phyloP scores from a whole-genome alignment of 2,113 vertebrate species.

The Arenaria interpres region DNA sequence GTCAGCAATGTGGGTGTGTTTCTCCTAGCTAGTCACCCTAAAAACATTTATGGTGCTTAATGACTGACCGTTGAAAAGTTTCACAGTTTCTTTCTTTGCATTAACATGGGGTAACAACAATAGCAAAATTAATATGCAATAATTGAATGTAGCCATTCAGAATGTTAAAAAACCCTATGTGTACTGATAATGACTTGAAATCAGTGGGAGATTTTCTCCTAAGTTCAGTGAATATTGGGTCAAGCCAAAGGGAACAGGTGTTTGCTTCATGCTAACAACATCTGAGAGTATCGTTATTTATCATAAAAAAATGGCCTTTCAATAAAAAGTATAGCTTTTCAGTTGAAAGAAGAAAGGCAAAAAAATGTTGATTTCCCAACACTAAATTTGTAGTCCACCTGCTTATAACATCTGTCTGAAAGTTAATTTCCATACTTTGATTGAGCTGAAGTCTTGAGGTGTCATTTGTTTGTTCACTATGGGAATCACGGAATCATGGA shows the following conservation, averaged over 20 bases:
- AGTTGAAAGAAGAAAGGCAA: neutral
- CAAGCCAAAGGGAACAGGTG: neutral
- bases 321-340: neutral
- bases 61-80: neutral
- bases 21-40: neutral
- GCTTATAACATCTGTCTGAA: neutral
- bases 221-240: neutral
- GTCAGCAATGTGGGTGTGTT: neutral
- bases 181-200: neutral
- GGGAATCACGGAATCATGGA: no score
- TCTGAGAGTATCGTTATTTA: fast-evolving
- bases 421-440: neutral
- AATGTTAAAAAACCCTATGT: neutral
- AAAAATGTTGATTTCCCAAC: neutral
- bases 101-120: neutral
- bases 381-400: neutral
- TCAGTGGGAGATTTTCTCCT: neutral
- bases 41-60: neutral
- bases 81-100: neutral
- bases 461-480: neutral
- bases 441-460: neutral
- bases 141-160: neutral
- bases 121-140: neutral
- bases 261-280: neutral
- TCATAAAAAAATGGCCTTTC: neutral